Base-by-base conservation (phyloP, 2,888 invertebrate species). In the Tenthredo scrophulariae region DNA sequence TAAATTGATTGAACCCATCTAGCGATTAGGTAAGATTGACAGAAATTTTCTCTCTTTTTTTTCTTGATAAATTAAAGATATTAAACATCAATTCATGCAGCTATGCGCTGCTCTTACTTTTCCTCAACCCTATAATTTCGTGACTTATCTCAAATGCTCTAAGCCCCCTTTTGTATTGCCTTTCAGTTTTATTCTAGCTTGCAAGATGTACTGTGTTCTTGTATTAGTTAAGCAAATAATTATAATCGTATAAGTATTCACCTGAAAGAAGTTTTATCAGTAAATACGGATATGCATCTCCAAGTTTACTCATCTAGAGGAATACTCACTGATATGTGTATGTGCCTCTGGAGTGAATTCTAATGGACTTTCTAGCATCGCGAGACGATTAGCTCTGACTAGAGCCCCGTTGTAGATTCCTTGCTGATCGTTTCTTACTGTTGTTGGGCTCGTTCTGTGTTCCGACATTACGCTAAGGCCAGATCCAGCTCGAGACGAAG, bases 401-500 rank as follows among this genome's bases (percentile, higher is more conserved):
- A 82, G 85, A 65, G 88, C 88, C 43, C 88, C 89, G 70, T 90
- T 90, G 79, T 88, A 88, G 37, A 88, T 86, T 84, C 87, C 87
- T 85, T 90, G 91, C 83, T 87, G 87, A 86, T 92, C 92, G 33
- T 86, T 88, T 75, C 89, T 90, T 4, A 83, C 87, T 58, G 88
- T 87, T 18, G 88, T 89, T 58, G 93, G 92, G 90, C 92, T 93
- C 43, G 90, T 88, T 82, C 91, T 92, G 84, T 94, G 91, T 89
- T 94, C 94, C 2, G 94, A 94, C 37, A 94, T 92, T 1, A 93
- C 92, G 87, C 94, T 95, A 90, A 95, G 94, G 50, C 94, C 94
- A n/a, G 95, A 95, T 74, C 94, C 95, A 65, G 94, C 94, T 87
- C 95, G 93, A 5, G 95, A 95, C 10, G 95, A 95, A 67, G 95